Conservation (phyloP, 2,797 vertebrate genomes). For the Eulemur mongoz region DNA sequence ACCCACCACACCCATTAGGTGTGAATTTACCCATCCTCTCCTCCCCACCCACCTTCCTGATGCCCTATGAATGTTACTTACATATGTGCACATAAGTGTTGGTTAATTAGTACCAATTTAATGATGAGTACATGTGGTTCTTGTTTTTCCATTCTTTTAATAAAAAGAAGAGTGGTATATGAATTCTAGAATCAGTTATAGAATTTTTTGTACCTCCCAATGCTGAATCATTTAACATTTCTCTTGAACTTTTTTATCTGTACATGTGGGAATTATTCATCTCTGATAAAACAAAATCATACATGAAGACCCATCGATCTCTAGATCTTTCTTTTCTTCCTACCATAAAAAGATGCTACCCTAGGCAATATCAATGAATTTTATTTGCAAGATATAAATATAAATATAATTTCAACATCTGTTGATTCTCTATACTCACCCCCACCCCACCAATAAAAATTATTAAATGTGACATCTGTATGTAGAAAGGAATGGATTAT, state of each 20-base stretch:
- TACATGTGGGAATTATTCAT: not conserved
- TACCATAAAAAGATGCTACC: not conserved
- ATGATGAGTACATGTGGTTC: no score
- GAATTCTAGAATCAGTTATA: not conserved
- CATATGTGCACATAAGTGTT: no score
- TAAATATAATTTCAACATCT: not conserved
- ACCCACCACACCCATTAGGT: no score
- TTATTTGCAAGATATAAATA: not conserved
- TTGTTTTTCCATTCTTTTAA: not conserved
- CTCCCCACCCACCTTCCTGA: no score
- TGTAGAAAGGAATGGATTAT: not conserved
- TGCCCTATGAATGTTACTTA: no score
- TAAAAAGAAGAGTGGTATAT: not conserved
- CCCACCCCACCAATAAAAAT: not conserved
- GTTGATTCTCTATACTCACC: not conserved
- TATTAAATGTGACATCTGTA: not conserved
- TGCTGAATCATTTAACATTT: not conserved
- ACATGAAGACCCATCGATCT: not conserved
- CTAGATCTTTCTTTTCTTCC: not conserved
- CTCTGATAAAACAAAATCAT: not conserved
- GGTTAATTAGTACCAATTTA: no score
- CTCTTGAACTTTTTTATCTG: not conserved
- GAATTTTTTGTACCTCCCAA: not conserved
- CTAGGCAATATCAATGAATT: not conserved
- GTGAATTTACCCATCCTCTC: no score